phyloP scores from a whole-genome alignment of 1,140 invertebrate genomes.

The Cydia strobilella region DNA sequence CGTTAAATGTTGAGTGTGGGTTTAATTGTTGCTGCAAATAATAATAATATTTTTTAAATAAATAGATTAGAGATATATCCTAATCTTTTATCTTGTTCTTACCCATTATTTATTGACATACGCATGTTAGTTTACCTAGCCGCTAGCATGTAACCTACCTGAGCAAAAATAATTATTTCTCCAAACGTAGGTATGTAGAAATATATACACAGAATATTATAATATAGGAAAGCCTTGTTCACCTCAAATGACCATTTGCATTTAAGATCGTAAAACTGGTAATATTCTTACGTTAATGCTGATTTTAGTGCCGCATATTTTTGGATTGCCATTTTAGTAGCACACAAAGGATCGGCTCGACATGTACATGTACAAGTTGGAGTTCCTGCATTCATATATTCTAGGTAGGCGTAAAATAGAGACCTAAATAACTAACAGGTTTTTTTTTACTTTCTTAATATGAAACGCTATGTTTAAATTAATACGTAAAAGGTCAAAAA shows the following conservation, averaged over 20 bases:
- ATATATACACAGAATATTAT: too few relatives aligned
- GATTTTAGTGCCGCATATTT: not conserved
- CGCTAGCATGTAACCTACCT: too few relatives aligned
- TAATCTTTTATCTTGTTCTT: too few relatives aligned
- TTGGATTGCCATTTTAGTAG: not conserved
- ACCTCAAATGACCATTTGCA: not conserved
- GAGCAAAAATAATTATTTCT: too few relatives aligned
- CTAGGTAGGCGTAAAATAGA: conserved; percentile 4
- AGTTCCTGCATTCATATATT: not conserved
- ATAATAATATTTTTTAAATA: not conserved
- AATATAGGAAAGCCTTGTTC: not conserved
- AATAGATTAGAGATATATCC: too few relatives aligned
- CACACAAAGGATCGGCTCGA: not conserved
- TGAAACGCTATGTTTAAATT: conserved; percentile 7
- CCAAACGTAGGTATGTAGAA: too few relatives aligned
- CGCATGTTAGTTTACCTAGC: too few relatives aligned
- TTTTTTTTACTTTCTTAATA: not conserved
- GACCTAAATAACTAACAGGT: not conserved
- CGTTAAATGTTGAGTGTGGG: conserved; percentile 15
- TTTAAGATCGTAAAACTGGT: not conserved
- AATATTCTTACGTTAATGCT: not conserved
- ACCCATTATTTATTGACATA: too few relatives aligned
- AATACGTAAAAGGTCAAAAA: conserved; percentile 21
- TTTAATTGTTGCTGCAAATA: conserved; percentile 8
- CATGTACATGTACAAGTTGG: not conserved